phyloP scores from a whole-genome alignment of 2,888 invertebrate genomes.

The Tortrix viridana region DNA sequence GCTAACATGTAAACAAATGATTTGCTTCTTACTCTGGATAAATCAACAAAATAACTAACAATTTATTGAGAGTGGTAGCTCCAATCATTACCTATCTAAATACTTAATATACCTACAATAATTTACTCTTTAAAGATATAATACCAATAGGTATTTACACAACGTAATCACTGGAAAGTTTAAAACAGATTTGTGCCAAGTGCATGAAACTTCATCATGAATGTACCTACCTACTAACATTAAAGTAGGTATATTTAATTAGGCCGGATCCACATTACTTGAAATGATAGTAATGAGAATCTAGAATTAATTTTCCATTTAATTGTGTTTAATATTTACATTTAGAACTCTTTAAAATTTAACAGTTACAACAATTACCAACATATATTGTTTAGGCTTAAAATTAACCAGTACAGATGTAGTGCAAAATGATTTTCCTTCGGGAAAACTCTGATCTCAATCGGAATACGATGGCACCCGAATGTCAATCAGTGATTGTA shows the following conservation, averaged over 20 bases:
- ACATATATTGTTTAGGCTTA: slow-evolving; percentile 29
- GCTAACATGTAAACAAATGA: not conserved
- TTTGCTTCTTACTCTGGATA: not conserved
- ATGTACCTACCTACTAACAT: too few species aligned
- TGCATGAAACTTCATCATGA: not conserved
- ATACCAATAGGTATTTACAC: slow-evolving; percentile 11
- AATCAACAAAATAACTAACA: slow-evolving; percentile 10
- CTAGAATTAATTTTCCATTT: not conserved
- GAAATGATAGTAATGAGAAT: slow-evolving; percentile 1
- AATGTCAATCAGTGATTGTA: too few species aligned
- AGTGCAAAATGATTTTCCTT: too few species aligned
- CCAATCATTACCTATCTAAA: slow-evolving; percentile 26
- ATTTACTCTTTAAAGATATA: slow-evolving; percentile 28
- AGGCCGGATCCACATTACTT: slow-evolving; percentile 20
- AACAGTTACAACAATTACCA: slow-evolving; percentile 28
- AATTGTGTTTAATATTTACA: slow-evolving; percentile 2
- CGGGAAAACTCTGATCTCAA: too few species aligned
- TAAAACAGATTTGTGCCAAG: slow-evolving; percentile 18
- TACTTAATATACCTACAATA: slow-evolving; percentile 28
- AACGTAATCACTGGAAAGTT: slow-evolving; percentile 6
- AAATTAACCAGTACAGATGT: slow-evolving; percentile 5
- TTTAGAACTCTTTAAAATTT: slow-evolving; percentile 24
- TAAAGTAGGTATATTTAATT: not conserved
- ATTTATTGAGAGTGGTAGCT: slow-evolving; percentile 12
- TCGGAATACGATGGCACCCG: too few species aligned